These are phyloP conservation scores for Nomada flava DNA, from an alignment of 2,888 invertebrate species.

Conservation along the genomic window DNA sequence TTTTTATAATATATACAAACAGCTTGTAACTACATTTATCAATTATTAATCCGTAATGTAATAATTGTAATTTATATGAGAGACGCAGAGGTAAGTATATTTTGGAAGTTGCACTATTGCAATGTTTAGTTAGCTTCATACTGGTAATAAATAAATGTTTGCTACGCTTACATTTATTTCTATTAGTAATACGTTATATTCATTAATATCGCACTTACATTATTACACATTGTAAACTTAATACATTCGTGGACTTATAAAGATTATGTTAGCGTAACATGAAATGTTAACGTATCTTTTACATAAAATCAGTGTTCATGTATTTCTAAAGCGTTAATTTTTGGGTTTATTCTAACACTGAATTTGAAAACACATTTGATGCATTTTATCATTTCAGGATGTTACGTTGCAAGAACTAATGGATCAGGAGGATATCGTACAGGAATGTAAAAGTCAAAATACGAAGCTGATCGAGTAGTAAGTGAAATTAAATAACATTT, in stretches of 20 bases:
- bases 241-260: background rate
- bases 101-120: background rate
- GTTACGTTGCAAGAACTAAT: conserved; percentile 95
- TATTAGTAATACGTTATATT: background rate
- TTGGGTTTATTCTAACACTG: background rate
- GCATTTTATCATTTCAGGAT: conserved; percentile 88
- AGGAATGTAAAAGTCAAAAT: conserved; percentile 97
- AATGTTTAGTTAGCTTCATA: background rate
- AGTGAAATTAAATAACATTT: conserved; percentile 84
- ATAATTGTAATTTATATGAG: background rate
- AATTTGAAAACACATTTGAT: background rate
- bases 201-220: background rate
- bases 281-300: background rate
- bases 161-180: background rate
- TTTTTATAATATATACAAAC: background rate
- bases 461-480: conserved; percentile 96
- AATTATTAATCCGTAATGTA: background rate
- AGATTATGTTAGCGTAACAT: background rate
- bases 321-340: background rate
- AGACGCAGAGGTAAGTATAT: background rate
- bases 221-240: background rate
- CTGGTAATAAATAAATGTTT: background rate
- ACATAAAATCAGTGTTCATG: background rate
- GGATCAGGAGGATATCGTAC: conserved; percentile 97
- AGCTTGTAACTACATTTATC: background rate